These are phyloP conservation scores for Thaleichthys pacificus DNA, from an alignment of 2,797 vertebrate species.

Conservation along the genomic window DNA sequence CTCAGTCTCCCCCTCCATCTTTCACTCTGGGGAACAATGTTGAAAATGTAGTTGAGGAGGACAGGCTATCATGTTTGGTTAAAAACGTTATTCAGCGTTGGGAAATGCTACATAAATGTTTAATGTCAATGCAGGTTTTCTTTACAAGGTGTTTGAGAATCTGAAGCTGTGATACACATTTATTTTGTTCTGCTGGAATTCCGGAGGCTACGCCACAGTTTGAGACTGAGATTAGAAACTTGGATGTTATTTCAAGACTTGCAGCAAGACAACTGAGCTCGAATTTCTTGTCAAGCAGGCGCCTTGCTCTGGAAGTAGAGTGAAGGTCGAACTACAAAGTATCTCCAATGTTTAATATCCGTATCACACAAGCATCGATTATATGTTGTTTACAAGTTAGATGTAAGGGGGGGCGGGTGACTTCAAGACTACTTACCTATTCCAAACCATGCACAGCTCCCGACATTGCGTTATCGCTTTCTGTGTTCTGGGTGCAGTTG, in stretches of 20 bases:
- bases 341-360: background rate
- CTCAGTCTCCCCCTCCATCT: conserved; percentile 52
- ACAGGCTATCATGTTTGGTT: background rate
- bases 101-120: background rate
- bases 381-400: conserved; percentile 18
- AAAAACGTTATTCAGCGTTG: background rate
- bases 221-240: background rate
- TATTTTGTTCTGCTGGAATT: background rate
- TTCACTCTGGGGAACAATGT: conserved; percentile 4
- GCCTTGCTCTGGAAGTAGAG: background rate
- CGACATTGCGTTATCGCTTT: conserved; percentile 2
- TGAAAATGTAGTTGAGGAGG: background rate
- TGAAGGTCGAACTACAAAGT: conserved; percentile 2
- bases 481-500: background rate
- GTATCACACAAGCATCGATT: background rate
- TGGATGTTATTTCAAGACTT: background rate
- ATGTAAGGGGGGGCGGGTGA: background rate
- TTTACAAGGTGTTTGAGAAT: background rate
- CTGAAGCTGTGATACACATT: background rate
- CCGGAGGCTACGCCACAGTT: background rate
- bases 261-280: background rate
- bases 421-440: conserved; percentile 17
- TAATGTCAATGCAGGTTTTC: background rate
- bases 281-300: background rate
- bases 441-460: conserved; percentile 5